A percentile compares a stretch with the other conserved stretches of the same genome.
Evolutionary conservation across 2,888 invertebrate genomes (phyloP).

Genomic region (Drosophila kuntzei): DNA sequence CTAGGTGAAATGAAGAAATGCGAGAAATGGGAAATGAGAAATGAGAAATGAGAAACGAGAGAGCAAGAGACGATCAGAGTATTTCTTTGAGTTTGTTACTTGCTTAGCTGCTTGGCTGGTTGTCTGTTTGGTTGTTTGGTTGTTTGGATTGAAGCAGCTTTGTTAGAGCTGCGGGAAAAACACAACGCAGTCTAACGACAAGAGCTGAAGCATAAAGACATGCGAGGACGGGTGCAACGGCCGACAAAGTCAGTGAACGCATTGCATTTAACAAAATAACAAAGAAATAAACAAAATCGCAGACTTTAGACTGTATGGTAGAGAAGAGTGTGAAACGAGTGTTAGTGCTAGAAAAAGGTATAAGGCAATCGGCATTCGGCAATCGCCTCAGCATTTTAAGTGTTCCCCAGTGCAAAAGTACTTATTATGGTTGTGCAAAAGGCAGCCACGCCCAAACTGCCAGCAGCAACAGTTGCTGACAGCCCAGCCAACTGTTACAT

Average conservation of each 20-base stretch:
- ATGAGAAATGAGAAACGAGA: conserved; percentile 41
- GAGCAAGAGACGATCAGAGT: conserved; percentile 37
- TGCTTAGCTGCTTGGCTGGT: conserved; percentile 24
- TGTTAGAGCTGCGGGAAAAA: conserved; percentile 59
- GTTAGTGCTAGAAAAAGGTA: conserved; percentile 25
- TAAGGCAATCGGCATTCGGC: background rate
- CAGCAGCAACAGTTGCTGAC: conserved; percentile 42
- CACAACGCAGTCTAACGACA: conserved; percentile 71
- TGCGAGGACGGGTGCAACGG: conserved; percentile 75
- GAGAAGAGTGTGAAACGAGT: conserved; percentile 1
- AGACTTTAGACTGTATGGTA: background rate
- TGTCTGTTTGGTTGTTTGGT: conserved; percentile 20
- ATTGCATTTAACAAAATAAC: conserved; percentile 32
- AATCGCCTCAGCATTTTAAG: conserved; percentile 5
- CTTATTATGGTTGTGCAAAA: conserved; percentile 65
- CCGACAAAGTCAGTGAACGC: conserved; percentile 77
- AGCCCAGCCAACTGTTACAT: conserved; percentile 61
- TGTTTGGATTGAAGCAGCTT: conserved; percentile 40
- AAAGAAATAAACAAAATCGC: conserved; percentile 25
- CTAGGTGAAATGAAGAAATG: conserved; percentile 59
- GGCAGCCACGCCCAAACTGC: conserved; percentile 60
- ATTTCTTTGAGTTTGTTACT: conserved; percentile 30
- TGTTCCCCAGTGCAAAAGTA: conserved; percentile 4
- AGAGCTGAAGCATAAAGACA: conserved; percentile 78
- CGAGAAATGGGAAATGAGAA: conserved; percentile 50